Percentiles rank a stretch among this genome's conserved stretches.
These are phyloP conservation scores for Tridacna crocea DNA, from an alignment of 2,888 invertebrate genomes.

Conservation along the genomic window DNA sequence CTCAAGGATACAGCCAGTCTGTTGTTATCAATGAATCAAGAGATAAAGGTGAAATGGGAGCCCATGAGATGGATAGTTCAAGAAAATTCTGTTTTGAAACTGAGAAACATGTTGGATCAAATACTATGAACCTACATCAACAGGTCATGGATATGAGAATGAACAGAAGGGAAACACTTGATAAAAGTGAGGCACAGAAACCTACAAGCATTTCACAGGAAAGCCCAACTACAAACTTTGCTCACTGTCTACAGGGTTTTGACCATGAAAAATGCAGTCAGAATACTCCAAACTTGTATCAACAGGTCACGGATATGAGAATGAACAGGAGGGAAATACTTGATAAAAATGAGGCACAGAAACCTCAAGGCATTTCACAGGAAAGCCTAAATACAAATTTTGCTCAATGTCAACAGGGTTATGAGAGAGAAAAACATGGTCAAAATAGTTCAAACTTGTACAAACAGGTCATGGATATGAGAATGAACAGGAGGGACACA, in stretches of 20 bases:
- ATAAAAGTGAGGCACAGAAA: background rate
- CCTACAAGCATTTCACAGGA: background rate
- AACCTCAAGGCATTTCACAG: background rate
- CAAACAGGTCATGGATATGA: constrained; percentile 31
- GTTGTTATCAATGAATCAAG: background rate
- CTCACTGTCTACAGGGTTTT: background rate
- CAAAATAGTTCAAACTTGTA: background rate
- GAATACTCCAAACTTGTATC: constrained; percentile 4
- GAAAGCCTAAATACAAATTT: too few relatives aligned
- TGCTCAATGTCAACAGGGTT: background rate
- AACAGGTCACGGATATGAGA: constrained; percentile 33
- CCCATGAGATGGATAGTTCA: background rate
- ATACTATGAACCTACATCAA: constrained; percentile 11
- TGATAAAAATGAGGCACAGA: background rate
- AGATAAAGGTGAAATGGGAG: background rate
- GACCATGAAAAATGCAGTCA: background rate
- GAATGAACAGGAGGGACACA: constrained; percentile 20
- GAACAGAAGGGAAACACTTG: constrained; percentile 21
- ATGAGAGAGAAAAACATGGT: background rate
- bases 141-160: constrained; percentile 31
- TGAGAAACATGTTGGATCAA: background rate
- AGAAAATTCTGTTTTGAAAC: background rate
- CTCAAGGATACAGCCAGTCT: background rate
- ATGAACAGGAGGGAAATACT: constrained; percentile 19
- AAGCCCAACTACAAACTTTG: background rate